phyloP scores from a whole-genome alignment of 2,888 invertebrate species.

The Acanthoscelides obtectus region DNA sequence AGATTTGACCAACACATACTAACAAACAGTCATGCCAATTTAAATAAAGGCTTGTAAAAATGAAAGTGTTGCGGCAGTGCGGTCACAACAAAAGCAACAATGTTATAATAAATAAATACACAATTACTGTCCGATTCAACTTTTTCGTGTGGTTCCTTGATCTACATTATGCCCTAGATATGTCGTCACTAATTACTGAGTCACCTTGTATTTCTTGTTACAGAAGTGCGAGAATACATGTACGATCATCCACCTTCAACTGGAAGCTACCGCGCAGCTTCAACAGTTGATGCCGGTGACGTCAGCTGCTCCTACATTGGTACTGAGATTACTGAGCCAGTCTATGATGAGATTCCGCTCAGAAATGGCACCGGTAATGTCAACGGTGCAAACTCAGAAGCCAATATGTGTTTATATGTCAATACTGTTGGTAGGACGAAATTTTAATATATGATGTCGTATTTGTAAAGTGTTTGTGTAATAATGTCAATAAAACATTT shows the following conservation, averaged over 20 bases:
- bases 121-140: too few species aligned
- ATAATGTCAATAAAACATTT: background rate
- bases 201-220: too few species aligned
- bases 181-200: too few species aligned
- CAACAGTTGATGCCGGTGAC: constrained; percentile 41
- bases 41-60: too few species aligned
- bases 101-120: too few species aligned
- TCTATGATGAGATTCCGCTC: constrained; percentile 65
- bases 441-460: background rate
- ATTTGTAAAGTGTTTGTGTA: background rate
- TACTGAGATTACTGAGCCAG: constrained; percentile 49
- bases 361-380: background rate
- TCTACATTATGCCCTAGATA: too few species aligned
- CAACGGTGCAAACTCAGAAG: background rate
- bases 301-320: background rate
- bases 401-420: background rate
- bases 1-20: too few species aligned
- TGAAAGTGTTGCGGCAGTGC: too few species aligned
- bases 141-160: too few species aligned
- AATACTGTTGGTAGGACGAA: background rate
- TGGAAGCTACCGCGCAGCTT: constrained; percentile 40
- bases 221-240: constrained; percentile 56
- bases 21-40: too few species aligned
- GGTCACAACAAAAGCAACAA: too few species aligned
- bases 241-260: constrained; percentile 55